A percentile compares a stretch with the other conserved stretches of the same genome.
phyloP scores from a whole-genome alignment of 2,797 vertebrate species.

The Megaceryle alcyon region DNA sequence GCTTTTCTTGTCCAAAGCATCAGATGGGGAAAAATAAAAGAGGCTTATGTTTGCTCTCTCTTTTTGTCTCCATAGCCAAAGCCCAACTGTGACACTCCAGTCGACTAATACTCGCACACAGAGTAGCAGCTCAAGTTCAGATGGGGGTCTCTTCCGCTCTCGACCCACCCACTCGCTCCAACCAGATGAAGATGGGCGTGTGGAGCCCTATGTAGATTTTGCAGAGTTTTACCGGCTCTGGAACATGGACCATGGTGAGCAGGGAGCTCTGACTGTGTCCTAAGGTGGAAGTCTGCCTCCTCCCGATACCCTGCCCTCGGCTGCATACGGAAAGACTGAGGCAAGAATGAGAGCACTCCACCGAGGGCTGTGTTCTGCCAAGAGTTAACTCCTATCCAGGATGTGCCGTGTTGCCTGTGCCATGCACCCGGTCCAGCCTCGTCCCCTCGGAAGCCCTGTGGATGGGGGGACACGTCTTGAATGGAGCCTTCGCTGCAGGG shows the following conservation, averaged over 20 bases:
- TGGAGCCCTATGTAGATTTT: conserved; percentile 97
- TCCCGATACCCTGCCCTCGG: not conserved
- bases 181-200: conserved; percentile 92
- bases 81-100: conserved; percentile 94
- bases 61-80: conserved; percentile 83
- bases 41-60: not conserved
- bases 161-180: conserved; percentile 89
- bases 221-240: conserved; percentile 94
- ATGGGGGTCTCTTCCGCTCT: conserved; percentile 91
- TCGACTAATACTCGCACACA: conserved; percentile 96
- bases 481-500: not conserved
- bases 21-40: not conserved
- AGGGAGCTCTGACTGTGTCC: conserved; percentile 77
- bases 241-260: conserved; percentile 89
- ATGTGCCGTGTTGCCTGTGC: not conserved
- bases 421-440: not conserved
- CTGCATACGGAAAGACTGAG: not conserved
- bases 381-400: not conserved
- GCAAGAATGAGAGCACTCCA: not conserved
- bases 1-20: not conserved
- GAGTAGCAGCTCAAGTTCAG: conserved; percentile 97
- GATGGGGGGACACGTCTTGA: not conserved
- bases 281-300: not conserved
- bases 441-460: not conserved
- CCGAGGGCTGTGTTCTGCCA: not conserved